Evolutionary conservation across 2,113 vertebrate genomes (phyloP), one percentile per base, ranked within the genome.

Genomic region (Heterocephalus glaber): DNA sequence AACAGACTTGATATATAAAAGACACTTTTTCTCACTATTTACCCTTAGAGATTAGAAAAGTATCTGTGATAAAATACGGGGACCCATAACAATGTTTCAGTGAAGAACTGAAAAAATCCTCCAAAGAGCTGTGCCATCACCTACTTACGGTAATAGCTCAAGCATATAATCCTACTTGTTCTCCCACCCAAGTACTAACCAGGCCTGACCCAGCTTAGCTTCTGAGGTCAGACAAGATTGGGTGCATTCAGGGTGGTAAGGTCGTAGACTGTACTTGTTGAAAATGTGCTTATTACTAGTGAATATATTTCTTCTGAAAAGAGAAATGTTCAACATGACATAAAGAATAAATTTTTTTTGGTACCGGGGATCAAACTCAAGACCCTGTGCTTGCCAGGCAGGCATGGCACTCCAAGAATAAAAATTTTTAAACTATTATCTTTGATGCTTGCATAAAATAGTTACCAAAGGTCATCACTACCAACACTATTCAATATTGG

Each of bases 401-500:
- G 12, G 8, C 13, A 10, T 20, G 5, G 17, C 56, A 58, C 56
- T 17, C 9, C 47, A 49, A 58, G 56, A 58, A 58, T 19, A 58
- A 44, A 76, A 95, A 68, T 68, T 89, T 35, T 38, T 86, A 90
- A 90, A 74, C n/a, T 74, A 56, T 70, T 87, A 76, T 56, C 95
- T 74, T 90, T 92, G n/a, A 96, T 13, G 33, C 20, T 58, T 85
- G 13, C 20, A 4, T 65, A 74, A 92, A 86, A 93, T 6, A 38
- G 52, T 24, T 93, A 94, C 49, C 44, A 85, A 93, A 90, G 52
- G 20, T 66, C 26, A 97, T 82, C 77, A 94, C 85, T 88, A 60
- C 60, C 22, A 54, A 47, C 96, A 93, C 72, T 92, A 94, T 56
- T 87, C 12, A 33, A 80, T 95, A 61, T 68, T 28, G 89, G n/a